Evolutionary conservation across 2,888 invertebrate genomes (phyloP).

Genomic region (Amphimallon solstitiale): DNA sequence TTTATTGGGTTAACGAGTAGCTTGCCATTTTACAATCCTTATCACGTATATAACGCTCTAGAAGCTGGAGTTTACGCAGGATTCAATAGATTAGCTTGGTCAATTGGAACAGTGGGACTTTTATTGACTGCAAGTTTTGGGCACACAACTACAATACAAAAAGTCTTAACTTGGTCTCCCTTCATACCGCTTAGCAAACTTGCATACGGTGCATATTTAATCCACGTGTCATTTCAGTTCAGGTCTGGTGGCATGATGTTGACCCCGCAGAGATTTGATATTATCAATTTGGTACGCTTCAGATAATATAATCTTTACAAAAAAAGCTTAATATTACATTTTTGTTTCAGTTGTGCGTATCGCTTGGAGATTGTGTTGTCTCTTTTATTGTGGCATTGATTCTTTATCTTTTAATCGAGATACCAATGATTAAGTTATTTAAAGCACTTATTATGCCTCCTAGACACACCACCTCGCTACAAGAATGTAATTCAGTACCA

Average conservation of each 20-base stretch:
- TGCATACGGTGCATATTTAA: slow-evolving; percentile 69
- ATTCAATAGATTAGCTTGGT: slow-evolving; percentile 69
- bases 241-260: slow-evolving; percentile 65
- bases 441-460: slow-evolving; percentile 51
- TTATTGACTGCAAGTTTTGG: slow-evolving; percentile 68
- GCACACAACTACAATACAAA: slow-evolving; percentile 53
- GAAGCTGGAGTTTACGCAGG: slow-evolving; percentile 69
- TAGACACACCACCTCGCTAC: slow-evolving; percentile 13
- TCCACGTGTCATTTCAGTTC: slow-evolving; percentile 67
- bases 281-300: slow-evolving; percentile 57
- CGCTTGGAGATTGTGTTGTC: slow-evolving; percentile 64
- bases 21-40: slow-evolving; percentile 65
- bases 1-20: slow-evolving; percentile 64
- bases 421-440: slow-evolving; percentile 67
- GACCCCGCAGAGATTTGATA: slow-evolving; percentile 61
- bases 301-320: not conserved
- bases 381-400: slow-evolving; percentile 64
- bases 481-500: not conserved
- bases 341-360: slow-evolving; percentile 61
- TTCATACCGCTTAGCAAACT: slow-evolving; percentile 70
- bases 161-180: slow-evolving; percentile 68
- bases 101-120: slow-evolving; percentile 64
- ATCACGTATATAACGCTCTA: slow-evolving; percentile 63
- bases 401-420: slow-evolving; percentile 67
- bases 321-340: slow-evolving; percentile 36